Evolutionary conservation across 2,888 invertebrate genomes (phyloP).

Genomic region (Mesochorus sp.): DNA sequence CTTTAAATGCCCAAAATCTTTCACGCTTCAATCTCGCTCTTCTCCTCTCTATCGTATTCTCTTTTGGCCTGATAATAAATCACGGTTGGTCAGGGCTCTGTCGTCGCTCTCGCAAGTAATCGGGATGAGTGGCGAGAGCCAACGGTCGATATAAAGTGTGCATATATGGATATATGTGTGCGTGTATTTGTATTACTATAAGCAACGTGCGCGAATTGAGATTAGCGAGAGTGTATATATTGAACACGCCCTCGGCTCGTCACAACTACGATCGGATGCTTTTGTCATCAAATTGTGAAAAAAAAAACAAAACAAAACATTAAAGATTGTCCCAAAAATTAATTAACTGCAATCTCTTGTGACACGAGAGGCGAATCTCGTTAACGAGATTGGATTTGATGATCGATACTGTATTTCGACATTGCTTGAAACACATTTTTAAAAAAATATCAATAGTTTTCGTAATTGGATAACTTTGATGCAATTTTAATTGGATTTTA

Average conservation of each 20-base stretch:
- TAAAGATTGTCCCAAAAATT: constrained; percentile 13
- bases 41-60: constrained; percentile 31
- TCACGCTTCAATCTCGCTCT: neutral
- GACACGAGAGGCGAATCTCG: neutral
- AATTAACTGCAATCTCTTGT: neutral
- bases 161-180: neutral
- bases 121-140: constrained; percentile 51
- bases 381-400: neutral
- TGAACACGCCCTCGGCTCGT: constrained; percentile 28
- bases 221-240: constrained; percentile 1
- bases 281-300: neutral
- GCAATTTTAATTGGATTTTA: too few species aligned
- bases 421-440: too few species aligned
- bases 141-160: constrained; percentile 38
- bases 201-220: neutral
- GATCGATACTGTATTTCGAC: neutral
- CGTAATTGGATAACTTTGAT: too few species aligned
- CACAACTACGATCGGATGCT: neutral
- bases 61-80: constrained; percentile 56
- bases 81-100: constrained; percentile 60
- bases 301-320: neutral
- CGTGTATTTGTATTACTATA: neutral
- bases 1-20: constrained; percentile 30
- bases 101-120: constrained; percentile 52
- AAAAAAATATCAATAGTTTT: too few species aligned